phyloP scores from a whole-genome alignment of 1,140 invertebrate genomes.

The Cheumatopsyche charites region DNA sequence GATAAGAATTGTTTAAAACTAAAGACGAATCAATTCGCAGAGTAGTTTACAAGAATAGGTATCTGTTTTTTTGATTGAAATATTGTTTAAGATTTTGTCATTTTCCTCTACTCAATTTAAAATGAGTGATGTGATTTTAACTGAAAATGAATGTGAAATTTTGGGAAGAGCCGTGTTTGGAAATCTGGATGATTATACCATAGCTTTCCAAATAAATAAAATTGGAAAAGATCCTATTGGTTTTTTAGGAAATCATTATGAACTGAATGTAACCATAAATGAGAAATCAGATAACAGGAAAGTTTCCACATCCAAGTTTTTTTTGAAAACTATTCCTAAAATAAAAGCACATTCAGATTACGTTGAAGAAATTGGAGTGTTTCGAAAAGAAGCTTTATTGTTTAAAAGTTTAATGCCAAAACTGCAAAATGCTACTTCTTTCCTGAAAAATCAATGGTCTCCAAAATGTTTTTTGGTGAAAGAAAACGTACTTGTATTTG shows the following conservation, averaged over 20 bases:
- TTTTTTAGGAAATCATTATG: conserved; percentile 61
- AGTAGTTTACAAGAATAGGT: too few relatives aligned
- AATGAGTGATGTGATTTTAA: background rate
- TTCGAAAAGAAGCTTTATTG: conserved; percentile 60
- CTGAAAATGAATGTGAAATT: conserved; percentile 25
- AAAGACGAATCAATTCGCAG: too few relatives aligned
- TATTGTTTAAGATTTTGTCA: too few relatives aligned
- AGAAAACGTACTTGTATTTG: conserved; percentile 57
- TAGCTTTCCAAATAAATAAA: conserved; percentile 33
- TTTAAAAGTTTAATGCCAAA: conserved; percentile 57
- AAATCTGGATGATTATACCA: background rate
- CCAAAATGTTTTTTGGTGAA: conserved; percentile 58
- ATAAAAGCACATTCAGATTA: conserved; percentile 55
- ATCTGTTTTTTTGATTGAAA: too few relatives aligned
- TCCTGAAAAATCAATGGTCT: conserved; percentile 50
- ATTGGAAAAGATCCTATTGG: conserved; percentile 57
- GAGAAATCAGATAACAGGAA: conserved; percentile 31
- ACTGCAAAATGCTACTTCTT: conserved; percentile 50
- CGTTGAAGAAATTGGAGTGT: conserved; percentile 58
- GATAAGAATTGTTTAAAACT: too few relatives aligned
- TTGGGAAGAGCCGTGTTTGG: conserved; percentile 30
- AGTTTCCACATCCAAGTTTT: conserved; percentile 51
- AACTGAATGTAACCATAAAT: conserved; percentile 45
- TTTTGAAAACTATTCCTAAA: conserved; percentile 62
- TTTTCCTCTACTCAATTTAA: background rate